phyloP scores from a whole-genome alignment of 2,797 vertebrate genomes.

The Micrastur ruficollis region DNA sequence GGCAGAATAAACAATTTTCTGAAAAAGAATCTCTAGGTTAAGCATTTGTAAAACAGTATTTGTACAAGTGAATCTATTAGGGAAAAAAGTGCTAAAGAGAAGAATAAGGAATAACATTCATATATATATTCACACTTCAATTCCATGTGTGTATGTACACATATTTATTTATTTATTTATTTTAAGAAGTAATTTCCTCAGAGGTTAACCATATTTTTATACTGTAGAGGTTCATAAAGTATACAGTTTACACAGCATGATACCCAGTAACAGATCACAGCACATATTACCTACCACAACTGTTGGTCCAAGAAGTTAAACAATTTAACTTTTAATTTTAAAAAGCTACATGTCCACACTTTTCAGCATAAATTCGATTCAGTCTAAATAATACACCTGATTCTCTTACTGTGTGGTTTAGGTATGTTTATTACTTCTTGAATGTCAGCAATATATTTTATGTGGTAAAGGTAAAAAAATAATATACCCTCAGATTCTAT shows the following conservation, averaged over 20 bases:
- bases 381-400: background rate
- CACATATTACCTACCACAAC: background rate
- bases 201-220: background rate
- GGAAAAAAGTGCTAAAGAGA: background rate
- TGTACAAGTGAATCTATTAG: background rate
- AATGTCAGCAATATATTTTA: background rate
- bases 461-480: background rate
- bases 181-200: background rate
- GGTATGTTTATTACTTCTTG: background rate
- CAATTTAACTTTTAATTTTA: background rate
- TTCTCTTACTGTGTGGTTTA: background rate
- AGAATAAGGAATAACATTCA: background rate
- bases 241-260: background rate
- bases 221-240: background rate
- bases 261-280: background rate
- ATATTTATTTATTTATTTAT: background rate
- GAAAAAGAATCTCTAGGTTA: background rate
- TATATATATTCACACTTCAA: background rate
- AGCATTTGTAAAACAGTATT: background rate
- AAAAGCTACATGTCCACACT: background rate
- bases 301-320: background rate
- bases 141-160: background rate
- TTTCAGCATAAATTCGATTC: background rate
- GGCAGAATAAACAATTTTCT: background rate
- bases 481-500: background rate